Evolutionary conservation across 2,888 invertebrate genomes (phyloP), one percentile per base, ranked within the genome.

Genomic region (Isoperla grammatica): DNA sequence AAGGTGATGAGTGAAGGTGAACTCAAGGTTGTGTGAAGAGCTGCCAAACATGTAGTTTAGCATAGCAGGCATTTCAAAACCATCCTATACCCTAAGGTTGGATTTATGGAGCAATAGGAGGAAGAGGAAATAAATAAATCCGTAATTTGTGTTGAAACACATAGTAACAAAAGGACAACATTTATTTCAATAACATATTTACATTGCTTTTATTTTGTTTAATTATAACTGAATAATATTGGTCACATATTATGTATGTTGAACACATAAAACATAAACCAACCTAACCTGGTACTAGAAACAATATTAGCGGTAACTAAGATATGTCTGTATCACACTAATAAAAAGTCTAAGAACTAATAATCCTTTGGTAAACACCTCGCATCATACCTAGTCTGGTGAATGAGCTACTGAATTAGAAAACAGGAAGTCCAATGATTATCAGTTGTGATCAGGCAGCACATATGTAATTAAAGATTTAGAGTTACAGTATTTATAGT

Each of bases 131-230:
- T n/a, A 2, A 49, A 15, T 17, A 19, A 45, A 17, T 17, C 15
- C 11, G 45, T 17, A 17, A 19, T 48, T 29, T 53, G 53, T 53
- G 53, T 53, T 57, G 56, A 48, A 60, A 60, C 60, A 60, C 56
- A 56, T 19, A 56, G 60, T 60, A 60, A 60, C 60, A 60, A 61
- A 61, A 61, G 56, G 58, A 54, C 53, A 61, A 61, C 61, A 62
- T 62, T 62, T 62, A 59, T 59, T 62, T 61, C 42, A 60, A 39
- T 62, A 62, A 62, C 62, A 60, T 60, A 62, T 57, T 60, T 62
- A 48, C 60, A 60, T 29, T 29, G 29, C 29, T 54, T 58, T 61
- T 42, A 40, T 39, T 60, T 50, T 42, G 37, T 56, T 56, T 53
- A 37, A 53, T 20, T n/a, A 19, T 17, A 39, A 53, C 53, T 53